Conservation (phyloP, 2,113 vertebrate species). For the Arizona elegans region DNA sequence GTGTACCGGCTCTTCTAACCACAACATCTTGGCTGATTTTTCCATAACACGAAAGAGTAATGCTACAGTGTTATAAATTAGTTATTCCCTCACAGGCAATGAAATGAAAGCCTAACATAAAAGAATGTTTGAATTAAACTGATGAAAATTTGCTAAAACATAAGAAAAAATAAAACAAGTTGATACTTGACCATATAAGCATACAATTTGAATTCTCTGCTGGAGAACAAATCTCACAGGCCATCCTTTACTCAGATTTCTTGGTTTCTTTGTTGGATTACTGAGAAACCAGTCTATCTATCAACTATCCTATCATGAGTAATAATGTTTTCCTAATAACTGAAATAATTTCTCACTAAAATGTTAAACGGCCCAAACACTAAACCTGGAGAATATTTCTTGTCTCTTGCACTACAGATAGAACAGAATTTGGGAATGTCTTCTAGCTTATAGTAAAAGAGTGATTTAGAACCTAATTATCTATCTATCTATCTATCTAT, state of each 20-base stretch:
- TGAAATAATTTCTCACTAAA: background rate
- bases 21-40: constrained; percentile 33
- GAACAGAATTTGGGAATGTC: background rate
- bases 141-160: background rate
- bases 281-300: background rate
- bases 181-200: background rate
- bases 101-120: background rate
- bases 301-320: background rate
- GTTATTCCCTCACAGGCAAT: background rate
- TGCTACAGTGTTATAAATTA: constrained; percentile 19
- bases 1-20: constrained; percentile 19
- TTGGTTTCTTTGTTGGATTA: background rate
- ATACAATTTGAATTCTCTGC: background rate
- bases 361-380: background rate
- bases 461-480: background rate
- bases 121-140: background rate
- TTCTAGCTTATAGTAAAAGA: background rate
- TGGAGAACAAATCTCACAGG: too few species aligned
- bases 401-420: background rate
- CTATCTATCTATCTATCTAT: background rate
- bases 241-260: background rate
- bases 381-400: background rate
- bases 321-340: background rate
- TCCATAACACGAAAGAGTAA: constrained; percentile 1
- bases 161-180: background rate